Evolutionary conservation across 2,888 invertebrate species (phyloP), one percentile per base, ranked within the genome.

Genomic region (Ypsolopha scabrella): DNA sequence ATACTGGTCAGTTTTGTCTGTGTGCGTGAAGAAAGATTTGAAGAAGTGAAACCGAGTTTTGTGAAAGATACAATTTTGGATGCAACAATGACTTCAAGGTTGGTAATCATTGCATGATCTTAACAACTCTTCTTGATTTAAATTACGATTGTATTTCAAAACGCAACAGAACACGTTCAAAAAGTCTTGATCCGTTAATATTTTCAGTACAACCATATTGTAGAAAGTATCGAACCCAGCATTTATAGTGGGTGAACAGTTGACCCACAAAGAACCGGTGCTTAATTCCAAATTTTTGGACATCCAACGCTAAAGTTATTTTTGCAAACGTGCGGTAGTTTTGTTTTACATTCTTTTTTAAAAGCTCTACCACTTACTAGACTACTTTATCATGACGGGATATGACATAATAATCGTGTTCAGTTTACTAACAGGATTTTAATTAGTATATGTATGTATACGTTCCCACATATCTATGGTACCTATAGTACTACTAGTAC

Each of bases 31-130:
- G 24, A 24, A 24, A 24, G 24, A 24, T 24, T 38, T 33, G 48
- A 39, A 33, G 6, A n/a, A 39, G 41, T 39, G 38, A n/a, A 37
- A 47, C 47, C 9, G 14, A 41, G 38, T 41, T 11, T 50, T 41
- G 35, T 43, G 44, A 41, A 24, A 43, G 14, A 36, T 37, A 36
- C 43, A 10, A 36, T 52, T 58, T 59, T 52, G 33, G 43, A 24
- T 53, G 51, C 60, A 66, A 79, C 58, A 61, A 82, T 82, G 82
- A 80, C 66, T 66, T 55, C 63, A 64, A 81, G 82, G 82, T 82
- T 48, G 1, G 51, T 51, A 47, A 13, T 41, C 37, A 50, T 34
- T 34, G 35, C 36, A 37, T 13, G 34, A 13, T 80, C 57, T 54
- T 53, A 48, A 45, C 50, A 39, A 50, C 43, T n/a, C 43, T n/a